phyloP scores from a whole-genome alignment of 2,888 invertebrate genomes.

The Carpatolechia fugitivella region DNA sequence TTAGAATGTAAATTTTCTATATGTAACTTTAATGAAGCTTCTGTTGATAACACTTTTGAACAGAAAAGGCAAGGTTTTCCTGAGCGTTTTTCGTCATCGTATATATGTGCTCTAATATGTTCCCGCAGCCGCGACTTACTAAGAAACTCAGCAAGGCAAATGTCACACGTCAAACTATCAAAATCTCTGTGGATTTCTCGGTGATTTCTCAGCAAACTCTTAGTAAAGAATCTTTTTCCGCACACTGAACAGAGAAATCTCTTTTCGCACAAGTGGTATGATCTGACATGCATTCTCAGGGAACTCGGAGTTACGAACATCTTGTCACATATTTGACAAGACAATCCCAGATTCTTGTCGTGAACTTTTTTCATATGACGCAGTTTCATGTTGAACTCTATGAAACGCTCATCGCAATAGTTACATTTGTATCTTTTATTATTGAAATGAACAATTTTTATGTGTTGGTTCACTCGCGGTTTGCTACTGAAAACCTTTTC shows the following conservation, averaged over 20 bases:
- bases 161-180: not conserved
- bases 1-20: conserved; percentile 42
- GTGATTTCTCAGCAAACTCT: conserved; percentile 49
- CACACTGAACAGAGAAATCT: conserved; percentile 29
- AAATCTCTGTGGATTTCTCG: conserved; percentile 39
- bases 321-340: conserved; percentile 31
- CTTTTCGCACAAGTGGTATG: conserved; percentile 27
- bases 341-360: conserved; percentile 18
- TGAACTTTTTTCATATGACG: conserved; percentile 29
- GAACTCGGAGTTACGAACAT: conserved; percentile 24
- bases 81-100: not conserved
- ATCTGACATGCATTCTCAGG: conserved; percentile 25
- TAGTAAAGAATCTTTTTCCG: conserved; percentile 44
- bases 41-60: conserved; percentile 34
- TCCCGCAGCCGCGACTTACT: conserved; percentile 18
- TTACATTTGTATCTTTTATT: conserved; percentile 27
- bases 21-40: conserved; percentile 36
- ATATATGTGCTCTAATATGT: conserved; percentile 33
- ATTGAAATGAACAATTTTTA: conserved; percentile 24
- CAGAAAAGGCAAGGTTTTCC: conserved; percentile 34
- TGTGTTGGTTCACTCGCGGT: conserved; percentile 25
- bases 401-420: conserved; percentile 30
- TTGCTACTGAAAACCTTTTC: conserved; percentile 21
- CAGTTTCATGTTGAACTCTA: conserved; percentile 26
- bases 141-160: not conserved